Conservation (phyloP, 2,113 vertebrate species). For the Condylura cristata region DNA sequence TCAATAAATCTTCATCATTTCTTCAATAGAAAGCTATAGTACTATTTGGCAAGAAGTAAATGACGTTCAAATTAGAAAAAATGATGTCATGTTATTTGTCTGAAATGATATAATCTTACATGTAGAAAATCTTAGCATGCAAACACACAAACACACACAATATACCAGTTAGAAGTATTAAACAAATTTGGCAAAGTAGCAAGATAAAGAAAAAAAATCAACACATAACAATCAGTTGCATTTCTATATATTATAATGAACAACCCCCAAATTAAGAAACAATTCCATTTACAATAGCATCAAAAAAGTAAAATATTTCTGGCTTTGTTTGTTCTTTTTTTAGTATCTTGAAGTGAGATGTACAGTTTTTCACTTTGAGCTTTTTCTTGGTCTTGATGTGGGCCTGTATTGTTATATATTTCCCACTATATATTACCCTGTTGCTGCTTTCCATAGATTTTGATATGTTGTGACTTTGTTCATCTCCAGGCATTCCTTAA, state of each 20-base stretch:
- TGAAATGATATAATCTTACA: background rate
- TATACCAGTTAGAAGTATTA: background rate
- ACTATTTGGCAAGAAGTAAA: conserved; percentile 6
- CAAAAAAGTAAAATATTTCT: conserved; percentile 6
- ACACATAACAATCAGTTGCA: background rate
- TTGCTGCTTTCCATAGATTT: no score
- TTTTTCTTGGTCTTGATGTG: no score
- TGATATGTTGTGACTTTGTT: no score
- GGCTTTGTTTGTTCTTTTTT: no score
- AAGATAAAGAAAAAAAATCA: background rate
- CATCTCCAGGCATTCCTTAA: no score
- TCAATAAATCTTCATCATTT: background rate
- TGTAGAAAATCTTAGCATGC: background rate
- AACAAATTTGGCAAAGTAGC: background rate
- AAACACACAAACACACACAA: background rate
- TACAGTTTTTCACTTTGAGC: no score
- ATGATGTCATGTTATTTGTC: conserved; percentile 25
- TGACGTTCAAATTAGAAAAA: background rate
- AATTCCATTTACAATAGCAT: background rate
- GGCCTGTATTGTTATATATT: no score
- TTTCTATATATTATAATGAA: background rate
- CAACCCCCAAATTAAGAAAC: background rate
- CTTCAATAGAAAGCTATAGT: background rate
- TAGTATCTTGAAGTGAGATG: no score
- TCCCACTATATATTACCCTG: no score